Conservation (phyloP, 2,113 vertebrate genomes). For the Triplophysa siluroides region DNA sequence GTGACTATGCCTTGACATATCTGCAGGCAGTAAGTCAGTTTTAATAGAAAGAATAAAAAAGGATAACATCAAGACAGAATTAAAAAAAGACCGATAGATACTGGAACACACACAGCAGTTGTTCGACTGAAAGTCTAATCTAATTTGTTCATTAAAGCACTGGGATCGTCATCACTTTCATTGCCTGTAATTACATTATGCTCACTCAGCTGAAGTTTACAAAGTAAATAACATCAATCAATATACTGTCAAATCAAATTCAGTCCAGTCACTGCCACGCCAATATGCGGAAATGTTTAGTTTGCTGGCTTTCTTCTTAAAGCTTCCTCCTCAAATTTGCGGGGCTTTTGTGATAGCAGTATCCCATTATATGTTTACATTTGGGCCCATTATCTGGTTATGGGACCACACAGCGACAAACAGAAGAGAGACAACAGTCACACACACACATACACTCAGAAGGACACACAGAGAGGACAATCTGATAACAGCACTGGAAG, state of each 20-base stretch:
- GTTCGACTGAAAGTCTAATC: background rate
- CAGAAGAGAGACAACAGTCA: background rate
- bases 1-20: background rate
- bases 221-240: background rate
- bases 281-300: background rate
- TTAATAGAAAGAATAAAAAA: background rate
- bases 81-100: background rate
- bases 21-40: background rate
- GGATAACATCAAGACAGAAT: background rate
- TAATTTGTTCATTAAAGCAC: conserved; percentile 5
- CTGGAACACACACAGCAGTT: background rate
- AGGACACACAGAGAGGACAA: too few relatives aligned
- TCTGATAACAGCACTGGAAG: too few relatives aligned
- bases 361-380: background rate
- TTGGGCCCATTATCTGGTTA: background rate
- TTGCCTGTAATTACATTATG: background rate
- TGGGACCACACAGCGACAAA: background rate
- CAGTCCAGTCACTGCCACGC: background rate
- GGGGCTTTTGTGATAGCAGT: background rate
- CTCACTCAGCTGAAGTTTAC: background rate
- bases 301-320: background rate
- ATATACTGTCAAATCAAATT: background rate
- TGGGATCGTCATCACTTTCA: background rate
- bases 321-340: background rate
- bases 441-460: background rate